Percentiles rank a stretch among this genome's conserved stretches.
These are phyloP conservation scores for Oedothorax gibbosus DNA, from an alignment of 1,140 invertebrate species.

Conservation along the genomic window DNA sequence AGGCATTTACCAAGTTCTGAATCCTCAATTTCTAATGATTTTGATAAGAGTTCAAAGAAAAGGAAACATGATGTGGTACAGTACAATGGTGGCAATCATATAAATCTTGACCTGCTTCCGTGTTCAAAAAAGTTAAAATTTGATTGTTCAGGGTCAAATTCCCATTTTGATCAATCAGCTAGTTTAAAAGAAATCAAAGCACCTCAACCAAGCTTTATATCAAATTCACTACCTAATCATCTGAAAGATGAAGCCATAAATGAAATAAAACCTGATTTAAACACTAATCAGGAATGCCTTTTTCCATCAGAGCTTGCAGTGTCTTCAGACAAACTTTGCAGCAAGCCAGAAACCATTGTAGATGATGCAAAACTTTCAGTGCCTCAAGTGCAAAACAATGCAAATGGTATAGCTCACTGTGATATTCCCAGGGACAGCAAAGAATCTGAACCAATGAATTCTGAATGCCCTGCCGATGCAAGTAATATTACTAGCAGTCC, in stretches of 20 bases:
- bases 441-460: conserved; percentile 5
- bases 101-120: neutral
- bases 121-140: conserved; percentile 9
- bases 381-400: conserved; percentile 18
- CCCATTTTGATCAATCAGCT: neutral
- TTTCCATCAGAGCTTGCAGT: neutral
- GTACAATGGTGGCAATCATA: conserved; percentile 23
- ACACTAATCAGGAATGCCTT: neutral
- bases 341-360: too few species aligned
- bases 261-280: neutral
- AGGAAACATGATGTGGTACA: conserved; percentile 5
- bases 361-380: conserved; percentile 14
- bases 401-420: conserved; percentile 25
- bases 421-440: conserved; percentile 10
- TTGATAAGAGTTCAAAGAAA: neutral
- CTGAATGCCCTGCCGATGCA: neutral
- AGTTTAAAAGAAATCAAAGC: too few species aligned
- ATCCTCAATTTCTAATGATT: neutral
- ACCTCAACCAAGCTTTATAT: too few species aligned
- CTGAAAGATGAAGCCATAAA: neutral
- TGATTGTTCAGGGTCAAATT: conserved; percentile 1
- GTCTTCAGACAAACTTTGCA: neutral
- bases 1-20: neutral
- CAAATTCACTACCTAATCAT: too few species aligned
- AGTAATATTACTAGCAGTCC: neutral